phyloP scores from a whole-genome alignment of 2,888 invertebrate genomes.

The Chymomyza caudatula region DNA sequence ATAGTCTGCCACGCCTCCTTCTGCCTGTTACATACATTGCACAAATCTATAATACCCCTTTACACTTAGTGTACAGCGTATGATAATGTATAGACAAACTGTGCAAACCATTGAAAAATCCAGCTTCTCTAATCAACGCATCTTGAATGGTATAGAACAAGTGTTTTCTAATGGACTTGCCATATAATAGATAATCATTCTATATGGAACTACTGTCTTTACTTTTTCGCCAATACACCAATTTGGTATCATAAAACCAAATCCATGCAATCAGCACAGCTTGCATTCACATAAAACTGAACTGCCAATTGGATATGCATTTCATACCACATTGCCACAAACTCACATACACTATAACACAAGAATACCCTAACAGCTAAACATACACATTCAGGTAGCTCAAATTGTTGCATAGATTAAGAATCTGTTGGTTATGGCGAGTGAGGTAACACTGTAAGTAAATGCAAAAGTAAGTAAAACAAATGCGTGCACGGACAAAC shows the following conservation, averaged over 20 bases:
- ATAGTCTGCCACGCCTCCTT: too few species aligned
- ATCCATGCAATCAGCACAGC: neutral
- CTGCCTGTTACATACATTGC: too few species aligned
- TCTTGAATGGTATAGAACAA: too few species aligned
- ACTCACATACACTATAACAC: neutral
- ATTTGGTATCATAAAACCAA: neutral
- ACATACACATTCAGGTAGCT: constrained; percentile 15
- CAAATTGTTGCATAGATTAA: constrained; percentile 39
- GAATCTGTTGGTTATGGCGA: constrained; percentile 35
- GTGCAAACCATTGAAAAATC: too few species aligned
- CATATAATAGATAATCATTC: too few species aligned
- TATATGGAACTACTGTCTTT: neutral
- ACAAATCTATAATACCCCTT: too few species aligned
- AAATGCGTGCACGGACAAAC: constrained; percentile 39
- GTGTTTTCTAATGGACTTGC: too few species aligned
- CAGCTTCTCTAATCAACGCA: too few species aligned
- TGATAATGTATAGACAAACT: too few species aligned
- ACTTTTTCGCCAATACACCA: neutral
- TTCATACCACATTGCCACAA: constrained; percentile 3
- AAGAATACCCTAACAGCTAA: neutral
- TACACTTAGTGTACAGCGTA: too few species aligned
- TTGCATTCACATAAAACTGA: constrained; percentile 25
- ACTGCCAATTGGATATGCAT: constrained; percentile 39
- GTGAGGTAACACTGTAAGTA: neutral
- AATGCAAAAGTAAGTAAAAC: neutral